Conservation (phyloP, 2,113 vertebrate genomes). For the Aegotheles bennettii region DNA sequence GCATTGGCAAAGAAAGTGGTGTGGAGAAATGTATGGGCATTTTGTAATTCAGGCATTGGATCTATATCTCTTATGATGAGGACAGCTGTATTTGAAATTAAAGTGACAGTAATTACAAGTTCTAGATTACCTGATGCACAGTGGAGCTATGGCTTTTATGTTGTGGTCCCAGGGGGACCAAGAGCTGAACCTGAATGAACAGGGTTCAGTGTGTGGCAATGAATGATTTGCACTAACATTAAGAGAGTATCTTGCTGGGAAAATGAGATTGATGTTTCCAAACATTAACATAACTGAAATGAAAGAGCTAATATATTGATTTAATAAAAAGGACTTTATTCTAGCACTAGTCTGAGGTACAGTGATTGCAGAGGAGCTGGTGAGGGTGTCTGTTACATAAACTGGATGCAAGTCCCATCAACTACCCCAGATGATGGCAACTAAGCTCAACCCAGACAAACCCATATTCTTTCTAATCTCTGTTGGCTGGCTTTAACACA, state of each 20-base stretch:
- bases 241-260: neutral
- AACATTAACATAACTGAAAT: neutral
- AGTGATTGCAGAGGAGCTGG: neutral
- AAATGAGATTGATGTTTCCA: neutral
- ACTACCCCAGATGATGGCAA: neutral
- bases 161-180: neutral
- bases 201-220: neutral
- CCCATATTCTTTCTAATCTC: neutral
- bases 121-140: slow-evolving; percentile 3
- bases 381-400: neutral
- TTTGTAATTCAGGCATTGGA: neutral
- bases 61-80: neutral
- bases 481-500: neutral
- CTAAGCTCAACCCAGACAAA: neutral
- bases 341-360: neutral
- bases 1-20: neutral
- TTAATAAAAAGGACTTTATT: neutral
- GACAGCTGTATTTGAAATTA: neutral
- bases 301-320: neutral
- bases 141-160: neutral
- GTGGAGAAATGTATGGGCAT: neutral
- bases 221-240: neutral
- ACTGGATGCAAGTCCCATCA: neutral
- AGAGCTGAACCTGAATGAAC: neutral
- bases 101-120: slow-evolving; percentile 28